phyloP scores from a whole-genome alignment of 2,113 vertebrate species.

The Ceyx cyanopectus region DNA sequence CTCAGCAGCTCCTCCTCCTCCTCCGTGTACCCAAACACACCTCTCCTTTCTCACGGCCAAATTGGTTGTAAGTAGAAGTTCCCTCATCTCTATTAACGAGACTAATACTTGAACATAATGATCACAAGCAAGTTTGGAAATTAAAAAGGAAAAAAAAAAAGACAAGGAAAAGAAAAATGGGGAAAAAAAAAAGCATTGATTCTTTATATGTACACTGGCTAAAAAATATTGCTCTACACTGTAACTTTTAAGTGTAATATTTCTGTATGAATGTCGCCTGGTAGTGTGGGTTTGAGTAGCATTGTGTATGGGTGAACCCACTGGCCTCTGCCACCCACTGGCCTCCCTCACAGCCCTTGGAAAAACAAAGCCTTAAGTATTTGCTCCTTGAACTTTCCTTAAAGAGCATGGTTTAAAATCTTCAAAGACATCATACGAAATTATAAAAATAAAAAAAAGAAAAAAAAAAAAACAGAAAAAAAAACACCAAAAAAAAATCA shows the following conservation, averaged over 20 bases:
- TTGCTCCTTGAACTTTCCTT: slow-evolving; percentile 90
- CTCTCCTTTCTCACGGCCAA: neutral
- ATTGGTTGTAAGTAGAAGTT: slow-evolving; percentile 37
- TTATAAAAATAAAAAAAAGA: slow-evolving; percentile 56
- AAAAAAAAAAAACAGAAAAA: slow-evolving; percentile 62
- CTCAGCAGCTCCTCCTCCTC: no score
- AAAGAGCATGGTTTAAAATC: slow-evolving; percentile 87
- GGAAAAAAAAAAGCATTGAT: slow-evolving; percentile 71
- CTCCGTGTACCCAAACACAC: slow-evolving; percentile 8
- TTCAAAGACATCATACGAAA: slow-evolving; percentile 59
- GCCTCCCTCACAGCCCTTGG: slow-evolving; percentile 86
- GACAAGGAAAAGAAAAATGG: neutral
- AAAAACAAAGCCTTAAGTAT: slow-evolving; percentile 95
- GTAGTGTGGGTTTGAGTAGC: slow-evolving; percentile 82
- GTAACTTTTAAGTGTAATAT: slow-evolving; percentile 92
- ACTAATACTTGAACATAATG: slow-evolving; percentile 85
- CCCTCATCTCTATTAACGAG: slow-evolving; percentile 63
- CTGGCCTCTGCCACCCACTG: slow-evolving; percentile 83
- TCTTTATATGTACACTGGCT: slow-evolving; percentile 98
- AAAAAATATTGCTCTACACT: slow-evolving; percentile 92
- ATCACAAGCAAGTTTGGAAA: slow-evolving; percentile 93
- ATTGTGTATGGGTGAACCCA: slow-evolving; percentile 82
- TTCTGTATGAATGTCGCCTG: slow-evolving; percentile 88
- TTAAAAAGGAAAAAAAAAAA: slow-evolving; percentile 72
- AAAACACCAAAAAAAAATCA: slow-evolving; percentile 59